Evolutionary conservation across 2,797 vertebrate species (phyloP), one percentile per base, ranked within the genome.

Genomic region (Agapornis canus): DNA sequence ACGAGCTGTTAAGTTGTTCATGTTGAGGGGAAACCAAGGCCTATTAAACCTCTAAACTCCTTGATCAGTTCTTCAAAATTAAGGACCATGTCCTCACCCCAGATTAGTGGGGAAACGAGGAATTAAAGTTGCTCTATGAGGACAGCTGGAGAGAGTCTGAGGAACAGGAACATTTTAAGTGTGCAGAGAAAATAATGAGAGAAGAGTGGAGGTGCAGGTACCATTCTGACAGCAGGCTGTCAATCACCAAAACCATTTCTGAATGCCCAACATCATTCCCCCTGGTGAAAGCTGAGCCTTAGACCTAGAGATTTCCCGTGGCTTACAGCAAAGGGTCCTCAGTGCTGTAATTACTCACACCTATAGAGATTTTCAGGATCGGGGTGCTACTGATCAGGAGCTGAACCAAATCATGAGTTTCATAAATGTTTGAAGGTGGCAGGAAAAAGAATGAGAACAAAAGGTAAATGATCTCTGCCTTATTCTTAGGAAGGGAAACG

Each of bases 141-240:
- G 32, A 35, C 31, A 76, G 45, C 35, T 56, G 59, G 22, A 51
- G 57, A 21, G 25, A 61, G 22, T 7, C 19, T 6, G 35, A 43
- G 27, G 27, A 49, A 17, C 9, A 15, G 21, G 35, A 72, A 49
- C 19, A 4, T 13, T 49, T 54, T 48, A 52, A 73, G 39, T 8
- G 22, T 35, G 19, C 4, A 0, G n/a, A 37, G 37, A 57, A 42
- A 77, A 25, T 32, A 13, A 37, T 12, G 5, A 40, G 63, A 11
- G 60, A 80, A 49, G 43, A 73, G 27, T 7, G 54, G 51, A 77
- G 49, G 31, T 45, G 35, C 26, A 32, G 32, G 29, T 39, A 25
- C 27, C 5, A 0, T 85, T 70, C 40, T 66, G 60, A 20, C 65
- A 82, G 65, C 18, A 0, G 0, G 18, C 0, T 3, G 16, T 78